phyloP scores from a whole-genome alignment of 2,888 invertebrate genomes.

The Mythimna lalbum region DNA sequence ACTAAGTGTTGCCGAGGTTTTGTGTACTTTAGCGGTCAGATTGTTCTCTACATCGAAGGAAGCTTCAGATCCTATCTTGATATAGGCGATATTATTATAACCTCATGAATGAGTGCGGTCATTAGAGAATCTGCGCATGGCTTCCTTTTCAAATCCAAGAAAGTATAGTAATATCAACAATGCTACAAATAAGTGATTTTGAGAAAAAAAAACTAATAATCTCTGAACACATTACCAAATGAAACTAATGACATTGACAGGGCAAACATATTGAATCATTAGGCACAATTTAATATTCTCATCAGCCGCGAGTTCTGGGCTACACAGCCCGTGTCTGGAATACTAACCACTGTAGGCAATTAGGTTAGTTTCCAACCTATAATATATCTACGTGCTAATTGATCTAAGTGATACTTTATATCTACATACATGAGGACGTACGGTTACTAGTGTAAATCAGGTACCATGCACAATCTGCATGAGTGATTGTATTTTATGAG shows the following conservation, averaged over 20 bases:
- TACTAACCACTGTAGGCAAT: conserved; percentile 15
- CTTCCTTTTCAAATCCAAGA: background rate
- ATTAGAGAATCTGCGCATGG: background rate
- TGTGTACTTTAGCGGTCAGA: conserved; percentile 13
- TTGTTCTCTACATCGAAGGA: background rate
- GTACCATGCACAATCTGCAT: background rate
- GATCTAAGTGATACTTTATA: conserved; percentile 18
- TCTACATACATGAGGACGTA: background rate
- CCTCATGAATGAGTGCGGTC: background rate
- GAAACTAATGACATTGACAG: conserved; percentile 12
- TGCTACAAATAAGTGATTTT: background rate
- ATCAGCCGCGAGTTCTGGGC: conserved; percentile 19
- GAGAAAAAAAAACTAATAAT: background rate
- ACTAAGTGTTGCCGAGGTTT: conserved; percentile 1
- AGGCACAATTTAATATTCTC: conserved; percentile 28
- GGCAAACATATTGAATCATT: conserved; percentile 35
- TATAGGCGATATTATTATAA: background rate
- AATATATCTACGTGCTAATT: conserved; percentile 26
- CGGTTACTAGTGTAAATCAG: background rate
- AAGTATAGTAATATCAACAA: background rate
- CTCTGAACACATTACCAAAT: conserved; percentile 9
- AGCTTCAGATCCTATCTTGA: background rate
- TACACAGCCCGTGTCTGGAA: conserved; percentile 7
- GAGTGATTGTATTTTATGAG: conserved; percentile 4
- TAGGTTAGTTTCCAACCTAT: conserved; percentile 15